Percentiles rank a stretch among this genome's conserved stretches.
Conservation (phyloP, 2,113 vertebrate species). For the Stigmatopora argus region DNA sequence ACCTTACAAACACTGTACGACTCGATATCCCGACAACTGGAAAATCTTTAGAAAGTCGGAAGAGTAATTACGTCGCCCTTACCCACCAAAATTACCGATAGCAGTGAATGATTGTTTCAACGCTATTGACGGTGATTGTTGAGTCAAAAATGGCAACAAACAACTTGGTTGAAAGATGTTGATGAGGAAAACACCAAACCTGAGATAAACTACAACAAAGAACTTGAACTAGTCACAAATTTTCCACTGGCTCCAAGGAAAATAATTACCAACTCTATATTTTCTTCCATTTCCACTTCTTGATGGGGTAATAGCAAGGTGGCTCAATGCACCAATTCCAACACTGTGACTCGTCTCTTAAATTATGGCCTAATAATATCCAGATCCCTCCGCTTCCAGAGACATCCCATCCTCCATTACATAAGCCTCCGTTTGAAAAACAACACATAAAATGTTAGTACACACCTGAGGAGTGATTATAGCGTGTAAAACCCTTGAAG, state of each 20-base stretch:
- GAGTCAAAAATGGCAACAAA: no score
- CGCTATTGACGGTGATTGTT: no score
- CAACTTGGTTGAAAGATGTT: background rate
- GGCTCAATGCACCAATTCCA: background rate
- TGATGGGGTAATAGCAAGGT: background rate
- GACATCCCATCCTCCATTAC: constrained; percentile 19
- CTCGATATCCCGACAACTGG: no score
- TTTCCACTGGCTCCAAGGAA: background rate
- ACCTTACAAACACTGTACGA: no score
- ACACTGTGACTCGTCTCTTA: constrained; percentile 27
- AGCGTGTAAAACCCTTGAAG: constrained; percentile 31
- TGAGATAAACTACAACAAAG: background rate
- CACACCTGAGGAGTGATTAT: constrained; percentile 45
- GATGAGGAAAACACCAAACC: background rate
- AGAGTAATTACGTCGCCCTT: no score
- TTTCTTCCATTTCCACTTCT: constrained; percentile 1
- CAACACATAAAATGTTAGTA: constrained; percentile 43
- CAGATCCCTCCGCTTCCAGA: background rate
- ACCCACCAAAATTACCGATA: no score
- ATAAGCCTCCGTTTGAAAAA: constrained; percentile 42
- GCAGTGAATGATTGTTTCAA: no score
- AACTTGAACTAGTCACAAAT: background rate
- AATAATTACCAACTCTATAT: background rate
- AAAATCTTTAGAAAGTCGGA: no score
- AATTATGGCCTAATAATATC: constrained; percentile 43